Conservation (phyloP, 2,797 vertebrate species). For the Sebastes taczanowskii region DNA sequence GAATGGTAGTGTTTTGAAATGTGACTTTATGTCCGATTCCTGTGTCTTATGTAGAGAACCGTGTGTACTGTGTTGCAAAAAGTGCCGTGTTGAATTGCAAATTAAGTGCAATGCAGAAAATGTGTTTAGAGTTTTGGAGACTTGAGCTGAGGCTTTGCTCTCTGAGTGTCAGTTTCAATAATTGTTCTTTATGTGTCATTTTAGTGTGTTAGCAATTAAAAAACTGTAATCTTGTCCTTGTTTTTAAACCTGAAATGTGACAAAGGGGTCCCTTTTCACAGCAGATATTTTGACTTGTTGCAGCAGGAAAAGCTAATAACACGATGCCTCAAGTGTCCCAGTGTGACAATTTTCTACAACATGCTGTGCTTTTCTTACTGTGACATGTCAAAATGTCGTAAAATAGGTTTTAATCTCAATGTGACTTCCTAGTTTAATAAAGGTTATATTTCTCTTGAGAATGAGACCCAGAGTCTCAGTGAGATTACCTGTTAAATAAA, state of each 20-base stretch:
- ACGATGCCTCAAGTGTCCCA: background rate
- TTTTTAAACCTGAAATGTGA: background rate
- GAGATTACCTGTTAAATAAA: background rate
- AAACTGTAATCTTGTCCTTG: background rate
- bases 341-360: background rate
- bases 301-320: background rate
- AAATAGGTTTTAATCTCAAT: no score
- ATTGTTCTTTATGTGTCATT: no score
- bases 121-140: no score
- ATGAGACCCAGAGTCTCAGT: background rate
- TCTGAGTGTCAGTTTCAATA: no score
- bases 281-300: background rate
- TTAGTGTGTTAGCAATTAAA: no score
- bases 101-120: no score
- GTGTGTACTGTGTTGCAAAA: no score
- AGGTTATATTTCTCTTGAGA: background rate
- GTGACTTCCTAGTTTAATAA: no score
- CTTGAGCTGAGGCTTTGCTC: no score
- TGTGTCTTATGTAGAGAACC: no score
- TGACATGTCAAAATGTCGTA: background rate
- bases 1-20: no score
- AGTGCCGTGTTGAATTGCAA: fast-evolving
- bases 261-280: background rate
- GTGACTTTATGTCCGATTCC: no score
- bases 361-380: background rate